Evolutionary conservation across 2,797 vertebrate species (phyloP).

Genomic region (Spinus pinus): DNA sequence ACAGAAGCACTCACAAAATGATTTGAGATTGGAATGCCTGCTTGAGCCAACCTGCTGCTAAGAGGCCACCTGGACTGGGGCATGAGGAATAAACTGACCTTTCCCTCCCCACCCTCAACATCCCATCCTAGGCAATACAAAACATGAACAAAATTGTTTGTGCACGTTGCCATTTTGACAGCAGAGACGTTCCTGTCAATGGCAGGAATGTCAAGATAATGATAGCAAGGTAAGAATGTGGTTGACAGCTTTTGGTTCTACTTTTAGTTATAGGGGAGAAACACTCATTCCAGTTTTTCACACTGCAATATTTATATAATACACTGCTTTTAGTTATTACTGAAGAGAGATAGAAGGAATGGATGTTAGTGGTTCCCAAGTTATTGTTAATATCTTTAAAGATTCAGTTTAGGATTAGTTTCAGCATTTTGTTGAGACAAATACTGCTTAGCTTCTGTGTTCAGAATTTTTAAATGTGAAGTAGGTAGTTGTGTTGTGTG

Average conservation of each 20-base stretch:
- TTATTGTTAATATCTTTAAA: background rate
- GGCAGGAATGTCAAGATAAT: background rate
- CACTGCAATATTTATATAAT: background rate
- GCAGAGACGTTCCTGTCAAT: background rate
- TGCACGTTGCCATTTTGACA: background rate
- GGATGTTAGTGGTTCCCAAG: background rate
- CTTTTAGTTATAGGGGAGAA: background rate
- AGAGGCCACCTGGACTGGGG: constrained; percentile 35
- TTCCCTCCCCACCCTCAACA: background rate
- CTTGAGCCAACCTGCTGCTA: constrained; percentile 15
- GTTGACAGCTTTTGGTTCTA: background rate
- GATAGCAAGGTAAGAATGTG: background rate
- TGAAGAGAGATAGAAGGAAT: background rate
- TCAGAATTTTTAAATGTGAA: background rate
- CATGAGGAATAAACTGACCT: background rate
- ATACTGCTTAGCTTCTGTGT: background rate
- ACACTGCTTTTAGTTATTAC: background rate
- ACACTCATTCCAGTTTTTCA: background rate
- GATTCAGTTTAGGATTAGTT: background rate
- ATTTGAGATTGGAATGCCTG: constrained; percentile 6
- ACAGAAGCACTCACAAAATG: background rate
- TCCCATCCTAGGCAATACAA: background rate
- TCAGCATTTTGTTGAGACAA: background rate
- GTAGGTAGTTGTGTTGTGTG: background rate
- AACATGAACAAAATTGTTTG: background rate